These are phyloP conservation scores for Hoplodrina ambigua DNA, from an alignment of 2,888 invertebrate species.

Conservation along the genomic window DNA sequence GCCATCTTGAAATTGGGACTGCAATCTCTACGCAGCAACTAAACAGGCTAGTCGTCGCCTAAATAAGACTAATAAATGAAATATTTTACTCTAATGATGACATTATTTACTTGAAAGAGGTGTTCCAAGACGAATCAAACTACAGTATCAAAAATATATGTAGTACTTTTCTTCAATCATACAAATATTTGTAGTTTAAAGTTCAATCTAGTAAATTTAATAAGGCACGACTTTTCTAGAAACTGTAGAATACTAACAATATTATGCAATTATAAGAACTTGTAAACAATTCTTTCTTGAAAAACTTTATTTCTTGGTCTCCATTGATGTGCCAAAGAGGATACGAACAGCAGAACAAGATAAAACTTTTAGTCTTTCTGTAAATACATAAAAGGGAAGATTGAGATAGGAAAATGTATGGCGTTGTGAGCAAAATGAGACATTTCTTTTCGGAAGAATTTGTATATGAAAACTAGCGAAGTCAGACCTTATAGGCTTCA, in stretches of 20 bases:
- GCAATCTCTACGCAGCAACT: too few relatives aligned
- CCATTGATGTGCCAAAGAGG: slow-evolving; percentile 42
- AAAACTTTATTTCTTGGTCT: slow-evolving; percentile 26
- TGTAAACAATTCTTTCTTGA: slow-evolving; percentile 13
- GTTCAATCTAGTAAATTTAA: background rate
- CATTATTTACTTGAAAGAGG: too few relatives aligned
- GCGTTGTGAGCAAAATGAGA: background rate
- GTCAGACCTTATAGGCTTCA: too few relatives aligned
- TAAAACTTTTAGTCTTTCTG: slow-evolving; percentile 46
- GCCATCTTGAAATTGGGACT: too few relatives aligned
- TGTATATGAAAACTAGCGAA: too few relatives aligned
- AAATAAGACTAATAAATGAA: too few relatives aligned
- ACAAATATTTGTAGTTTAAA: background rate
- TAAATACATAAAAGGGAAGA: slow-evolving; percentile 21
- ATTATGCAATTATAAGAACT: slow-evolving; percentile 3
- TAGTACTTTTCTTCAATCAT: too few relatives aligned
- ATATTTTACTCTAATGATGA: too few relatives aligned
- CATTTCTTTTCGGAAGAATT: too few relatives aligned
- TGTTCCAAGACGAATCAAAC: too few relatives aligned
- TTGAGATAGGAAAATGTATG: background rate
- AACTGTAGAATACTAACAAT: slow-evolving; percentile 40
- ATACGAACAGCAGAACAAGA: slow-evolving; percentile 66
- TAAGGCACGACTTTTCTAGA: background rate
- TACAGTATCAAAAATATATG: too few relatives aligned
- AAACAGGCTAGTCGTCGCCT: too few relatives aligned